These are phyloP conservation scores for Tuta absoluta DNA, from an alignment of 2,888 invertebrate species.

Conservation along the genomic window DNA sequence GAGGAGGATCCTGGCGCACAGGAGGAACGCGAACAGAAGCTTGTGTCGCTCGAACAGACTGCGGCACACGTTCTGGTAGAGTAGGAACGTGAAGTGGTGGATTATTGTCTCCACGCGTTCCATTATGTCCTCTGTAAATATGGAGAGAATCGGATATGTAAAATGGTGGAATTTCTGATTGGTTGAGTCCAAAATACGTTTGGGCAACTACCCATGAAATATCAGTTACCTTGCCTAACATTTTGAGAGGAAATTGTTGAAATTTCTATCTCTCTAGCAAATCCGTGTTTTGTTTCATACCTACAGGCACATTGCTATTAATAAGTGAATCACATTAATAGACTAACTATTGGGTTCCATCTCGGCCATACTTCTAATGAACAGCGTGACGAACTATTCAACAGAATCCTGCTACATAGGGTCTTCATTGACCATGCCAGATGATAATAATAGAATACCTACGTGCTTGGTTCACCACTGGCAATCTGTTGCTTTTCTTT, in stretches of 20 bases:
- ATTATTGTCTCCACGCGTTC: slow-evolving; percentile 89
- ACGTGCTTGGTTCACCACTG: too few relatives aligned
- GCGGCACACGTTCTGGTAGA: slow-evolving; percentile 93
- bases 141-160: not conserved
- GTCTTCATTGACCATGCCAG: slow-evolving; percentile 92
- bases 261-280: too few relatives aligned
- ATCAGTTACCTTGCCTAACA: too few relatives aligned
- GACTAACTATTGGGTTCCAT: slow-evolving; percentile 83
- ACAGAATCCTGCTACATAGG: slow-evolving; percentile 98
- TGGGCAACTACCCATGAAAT: too few relatives aligned
- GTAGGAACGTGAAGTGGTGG: slow-evolving; percentile 89
- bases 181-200: too few relatives aligned
- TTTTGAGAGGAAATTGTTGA: too few relatives aligned
- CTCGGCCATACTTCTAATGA: slow-evolving; percentile 86
- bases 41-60: slow-evolving; percentile 95
- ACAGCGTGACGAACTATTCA: slow-evolving; percentile 94
- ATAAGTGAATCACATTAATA: not conserved
- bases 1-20: slow-evolving; percentile 85
- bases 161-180: too few relatives aligned
- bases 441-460: too few relatives aligned
- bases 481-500: too few relatives aligned
- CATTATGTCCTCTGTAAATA: slow-evolving; percentile 83
- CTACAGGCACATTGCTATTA: too few relatives aligned
- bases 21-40: slow-evolving; percentile 89
- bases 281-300: too few relatives aligned